These are phyloP conservation scores for Micromesistius poutassou DNA, from an alignment of 2,797 vertebrate species.

Conservation along the genomic window DNA sequence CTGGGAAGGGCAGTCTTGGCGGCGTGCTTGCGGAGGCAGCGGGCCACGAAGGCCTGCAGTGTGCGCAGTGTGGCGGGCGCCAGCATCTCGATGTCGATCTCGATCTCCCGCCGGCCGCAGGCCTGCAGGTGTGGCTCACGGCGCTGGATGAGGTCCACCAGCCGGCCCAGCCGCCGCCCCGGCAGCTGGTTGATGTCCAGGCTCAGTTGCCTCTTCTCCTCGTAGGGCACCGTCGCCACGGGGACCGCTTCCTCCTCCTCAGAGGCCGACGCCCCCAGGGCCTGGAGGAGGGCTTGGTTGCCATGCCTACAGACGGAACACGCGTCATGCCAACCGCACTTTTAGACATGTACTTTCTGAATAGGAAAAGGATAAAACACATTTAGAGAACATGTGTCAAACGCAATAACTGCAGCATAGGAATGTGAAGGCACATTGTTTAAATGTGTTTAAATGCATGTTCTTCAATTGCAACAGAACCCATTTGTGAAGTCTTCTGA, in stretches of 20 bases:
- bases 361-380: no score
- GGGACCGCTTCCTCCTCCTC: conserved; percentile 57
- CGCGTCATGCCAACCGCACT: neutral
- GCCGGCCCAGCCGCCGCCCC: conserved; percentile 80
- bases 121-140: conserved; percentile 75
- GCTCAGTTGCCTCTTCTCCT: conserved; percentile 86
- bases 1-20: conserved; percentile 55
- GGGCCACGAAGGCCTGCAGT: conserved; percentile 80
- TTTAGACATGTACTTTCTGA: neutral
- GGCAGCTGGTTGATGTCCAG: conserved; percentile 87
- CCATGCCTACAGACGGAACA: conserved; percentile 48
- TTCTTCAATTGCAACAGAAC: neutral
- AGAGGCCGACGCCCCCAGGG: conserved; percentile 33
- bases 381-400: no score
- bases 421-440: no score
- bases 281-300: conserved; percentile 24
- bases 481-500: neutral
- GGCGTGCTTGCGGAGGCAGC: conserved; percentile 74
- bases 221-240: conserved; percentile 77
- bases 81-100: conserved; percentile 87
- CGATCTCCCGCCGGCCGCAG: conserved; percentile 77
- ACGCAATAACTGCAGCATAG: no score
- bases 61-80: conserved; percentile 84
- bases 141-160: conserved; percentile 84
- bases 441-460: no score